Percentiles rank a stretch among this genome's conserved stretches.
Evolutionary conservation across 2,888 invertebrate species (phyloP).

Genomic region (Diloba caeruleocephala): DNA sequence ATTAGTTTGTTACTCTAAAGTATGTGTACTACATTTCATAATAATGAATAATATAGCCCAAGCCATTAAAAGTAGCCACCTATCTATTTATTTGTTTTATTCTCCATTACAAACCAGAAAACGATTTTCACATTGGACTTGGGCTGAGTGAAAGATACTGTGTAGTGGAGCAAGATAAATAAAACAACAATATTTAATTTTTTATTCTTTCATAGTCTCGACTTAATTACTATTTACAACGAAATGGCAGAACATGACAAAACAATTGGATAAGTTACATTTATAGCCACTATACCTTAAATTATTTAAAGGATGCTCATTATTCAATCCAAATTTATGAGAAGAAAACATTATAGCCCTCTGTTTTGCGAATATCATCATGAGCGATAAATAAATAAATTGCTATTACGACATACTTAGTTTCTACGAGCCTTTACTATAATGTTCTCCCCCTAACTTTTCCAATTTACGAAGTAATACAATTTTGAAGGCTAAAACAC

Average conservation of each 20-base stretch:
- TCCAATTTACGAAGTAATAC: conserved; percentile 30
- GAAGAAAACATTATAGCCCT: conserved; percentile 26
- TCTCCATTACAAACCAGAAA: no score
- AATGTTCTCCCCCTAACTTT: conserved; percentile 20
- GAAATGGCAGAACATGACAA: conserved; percentile 45
- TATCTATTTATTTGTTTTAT: no score
- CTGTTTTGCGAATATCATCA: conserved; percentile 22
- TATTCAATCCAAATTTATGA: conserved; percentile 13
- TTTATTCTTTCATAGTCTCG: conserved; percentile 44
- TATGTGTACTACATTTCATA: no score
- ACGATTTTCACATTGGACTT: no score
- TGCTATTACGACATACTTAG: conserved; percentile 18
- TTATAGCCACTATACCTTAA: conserved; percentile 42
- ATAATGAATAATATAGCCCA: no score
- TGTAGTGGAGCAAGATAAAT: conserved; percentile 10
- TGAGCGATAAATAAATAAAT: conserved; percentile 51
- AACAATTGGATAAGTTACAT: conserved; percentile 50
- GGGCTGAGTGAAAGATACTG: no score
- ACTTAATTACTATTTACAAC: conserved; percentile 63
- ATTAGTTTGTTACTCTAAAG: no score
- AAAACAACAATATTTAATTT: conserved; percentile 34
- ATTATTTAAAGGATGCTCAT: conserved; percentile 24
- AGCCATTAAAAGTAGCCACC: no score
- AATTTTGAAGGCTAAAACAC: conserved; percentile 49
- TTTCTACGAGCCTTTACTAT: conserved; percentile 22